These are phyloP conservation scores for Lepisosteus osseus DNA, from an alignment of 2,113 vertebrate species.

Conservation along the genomic window DNA sequence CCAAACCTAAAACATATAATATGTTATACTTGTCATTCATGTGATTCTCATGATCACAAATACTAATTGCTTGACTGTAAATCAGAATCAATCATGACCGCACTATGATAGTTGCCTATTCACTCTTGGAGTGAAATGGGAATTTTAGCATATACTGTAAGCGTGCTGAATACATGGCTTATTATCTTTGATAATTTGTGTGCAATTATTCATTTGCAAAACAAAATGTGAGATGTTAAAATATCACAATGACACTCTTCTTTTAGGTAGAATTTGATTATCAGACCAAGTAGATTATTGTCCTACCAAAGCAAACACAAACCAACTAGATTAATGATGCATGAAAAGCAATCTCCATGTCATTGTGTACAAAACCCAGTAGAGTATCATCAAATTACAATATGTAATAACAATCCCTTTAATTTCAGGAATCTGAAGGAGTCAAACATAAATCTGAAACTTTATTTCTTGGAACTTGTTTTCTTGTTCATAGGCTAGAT, in stretches of 20 bases:
- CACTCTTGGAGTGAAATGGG: too few species aligned
- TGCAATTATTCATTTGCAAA: too few species aligned
- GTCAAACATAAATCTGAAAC: conserved; percentile 47
- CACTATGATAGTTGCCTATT: too few species aligned
- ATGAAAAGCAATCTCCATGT: conserved; percentile 62
- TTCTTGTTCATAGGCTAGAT: not conserved
- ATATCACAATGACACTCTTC: conserved; percentile 19
- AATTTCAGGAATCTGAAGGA: conserved; percentile 37
- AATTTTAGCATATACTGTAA: too few species aligned
- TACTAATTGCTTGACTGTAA: too few species aligned
- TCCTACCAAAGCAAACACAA: conserved; percentile 52
- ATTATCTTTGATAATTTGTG: too few species aligned
- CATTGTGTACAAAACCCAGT: conserved; percentile 48
- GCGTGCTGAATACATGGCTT: too few species aligned
- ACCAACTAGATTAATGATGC: conserved; percentile 63
- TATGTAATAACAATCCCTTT: conserved; percentile 58
- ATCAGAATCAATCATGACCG: too few species aligned
- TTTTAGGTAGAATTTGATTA: conserved; percentile 59
- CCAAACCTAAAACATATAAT: too few species aligned
- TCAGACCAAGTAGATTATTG: conserved; percentile 54
- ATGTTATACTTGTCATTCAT: too few species aligned
- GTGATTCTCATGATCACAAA: too few species aligned
- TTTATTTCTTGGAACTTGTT: conserved; percentile 25
- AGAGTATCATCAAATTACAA: conserved; percentile 44
- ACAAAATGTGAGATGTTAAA: too few species aligned